Conservation (phyloP, 2,888 invertebrate species). For the Poecilus cupreus region DNA sequence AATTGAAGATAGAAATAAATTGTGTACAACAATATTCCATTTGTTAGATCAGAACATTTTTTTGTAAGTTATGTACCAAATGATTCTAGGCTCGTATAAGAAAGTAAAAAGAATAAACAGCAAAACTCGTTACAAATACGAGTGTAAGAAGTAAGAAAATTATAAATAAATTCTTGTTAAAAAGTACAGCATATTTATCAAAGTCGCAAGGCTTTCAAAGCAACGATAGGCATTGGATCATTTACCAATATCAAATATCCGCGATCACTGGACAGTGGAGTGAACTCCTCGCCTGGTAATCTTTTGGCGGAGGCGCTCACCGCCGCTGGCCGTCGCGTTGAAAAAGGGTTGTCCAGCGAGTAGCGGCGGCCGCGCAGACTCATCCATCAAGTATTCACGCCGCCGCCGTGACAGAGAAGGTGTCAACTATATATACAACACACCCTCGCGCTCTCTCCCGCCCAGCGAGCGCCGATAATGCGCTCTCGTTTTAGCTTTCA, state of each 20-base stretch:
- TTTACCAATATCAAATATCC: conserved; percentile 7
- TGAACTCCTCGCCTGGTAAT: not conserved
- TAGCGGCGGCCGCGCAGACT: not conserved
- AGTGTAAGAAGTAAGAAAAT: no score
- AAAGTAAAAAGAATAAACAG: no score
- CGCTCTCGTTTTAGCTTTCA: conserved; percentile 17
- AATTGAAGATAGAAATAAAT: no score
- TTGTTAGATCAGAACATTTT: no score
- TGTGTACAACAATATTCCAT: no score
- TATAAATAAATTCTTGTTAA: no score
- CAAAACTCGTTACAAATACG: no score
- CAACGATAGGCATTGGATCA: not conserved
- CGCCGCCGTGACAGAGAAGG: conserved; percentile 45
- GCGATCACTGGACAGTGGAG: not conserved
- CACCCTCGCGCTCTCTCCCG: not conserved
- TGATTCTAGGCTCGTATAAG: no score
- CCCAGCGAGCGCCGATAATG: not conserved
- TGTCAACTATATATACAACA: conserved; percentile 54
- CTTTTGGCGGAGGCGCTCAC: conserved; percentile 44
- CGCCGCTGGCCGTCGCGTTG: not conserved
- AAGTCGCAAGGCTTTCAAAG: conserved; percentile 1
- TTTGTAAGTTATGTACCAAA: no score
- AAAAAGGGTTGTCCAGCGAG: conserved; percentile 45
- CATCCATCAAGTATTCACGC: conserved; percentile 57
- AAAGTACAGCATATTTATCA: not conserved